Evolutionary conservation across 2,797 vertebrate species (phyloP), one percentile per base, ranked within the genome.

Genomic region (Pelodytes ibericus): DNA sequence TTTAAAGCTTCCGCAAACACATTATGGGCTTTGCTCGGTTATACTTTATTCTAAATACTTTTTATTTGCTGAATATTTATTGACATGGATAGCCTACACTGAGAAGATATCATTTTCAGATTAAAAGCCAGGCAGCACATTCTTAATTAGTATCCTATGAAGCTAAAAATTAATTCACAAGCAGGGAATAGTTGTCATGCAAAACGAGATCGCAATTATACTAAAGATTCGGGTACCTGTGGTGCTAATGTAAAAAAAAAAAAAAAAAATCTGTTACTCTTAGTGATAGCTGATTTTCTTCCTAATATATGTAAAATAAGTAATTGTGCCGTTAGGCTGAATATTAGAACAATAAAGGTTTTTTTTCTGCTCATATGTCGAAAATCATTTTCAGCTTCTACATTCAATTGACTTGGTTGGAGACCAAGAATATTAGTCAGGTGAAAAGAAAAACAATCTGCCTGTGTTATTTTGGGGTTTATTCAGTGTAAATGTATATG

Each of bases 101-200:
- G 71, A 79, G 58, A 69, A 73, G 71, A 79, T 79, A 79, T 79
- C 77, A 79, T 79, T 79, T 79, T 79, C 77, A 79, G 76, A 73
- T 79, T 79, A 69, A 79, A 79, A 79, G 71, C 64, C 36, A 57
- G 64, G 64, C 71, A 63, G 59, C 71, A 63, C 65, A 79, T 79
- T 74, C 71, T 67, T 73, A 79, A 79, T 79, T 73, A 79, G 71
- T 79, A 73, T 66, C 77, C 77, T 74, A 74, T 73, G 71, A 73
- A 79, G 71, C 77, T 79, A 74, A 79, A 74, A 73, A 73, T 74
- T 62, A 79, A 69, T 69, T 79, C 63, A 63, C 77, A 74, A 68
- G 56, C 58, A 65, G 77, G 71, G 64, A 79, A 73, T 79, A 79
- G 77, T 79, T 79, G 71, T 79, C 77, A 79, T 79, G 77, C 77